Evolutionary conservation across 2,113 vertebrate species (phyloP).

Genomic region (Chloroceryle aenea): DNA sequence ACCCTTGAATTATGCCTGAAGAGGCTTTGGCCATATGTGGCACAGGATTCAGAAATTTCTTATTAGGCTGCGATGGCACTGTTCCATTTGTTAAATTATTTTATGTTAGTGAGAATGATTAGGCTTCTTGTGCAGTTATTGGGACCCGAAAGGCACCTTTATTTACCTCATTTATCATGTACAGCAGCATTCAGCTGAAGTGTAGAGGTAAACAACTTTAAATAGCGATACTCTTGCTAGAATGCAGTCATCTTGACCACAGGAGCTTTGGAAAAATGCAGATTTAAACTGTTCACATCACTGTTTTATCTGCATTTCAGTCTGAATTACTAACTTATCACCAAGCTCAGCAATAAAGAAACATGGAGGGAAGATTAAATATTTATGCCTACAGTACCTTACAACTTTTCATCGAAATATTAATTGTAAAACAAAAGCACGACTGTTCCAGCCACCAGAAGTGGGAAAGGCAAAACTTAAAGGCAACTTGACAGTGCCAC

Average conservation of each 20-base stretch:
- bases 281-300: constrained; percentile 71
- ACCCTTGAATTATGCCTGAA: background rate
- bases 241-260: constrained; percentile 71
- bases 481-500: constrained; percentile 10
- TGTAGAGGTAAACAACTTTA: constrained; percentile 75
- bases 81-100: constrained; percentile 74
- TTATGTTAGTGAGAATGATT: constrained; percentile 69
- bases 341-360: constrained; percentile 74
- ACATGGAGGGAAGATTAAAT: constrained; percentile 62
- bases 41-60: constrained; percentile 59
- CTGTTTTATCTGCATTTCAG: constrained; percentile 69
- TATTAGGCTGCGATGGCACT: constrained; percentile 55
- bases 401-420: constrained; percentile 51
- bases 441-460: constrained; percentile 54
- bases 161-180: constrained; percentile 77
- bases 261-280: constrained; percentile 71
- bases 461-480: background rate
- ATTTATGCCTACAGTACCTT: constrained; percentile 69
- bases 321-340: constrained; percentile 73
- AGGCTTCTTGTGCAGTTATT: constrained; percentile 68
- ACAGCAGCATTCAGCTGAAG: constrained; percentile 60
- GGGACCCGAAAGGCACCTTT: constrained; percentile 69
- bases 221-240: constrained; percentile 54
- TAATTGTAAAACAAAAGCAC: constrained; percentile 68
- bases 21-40: constrained; percentile 39